Conservation (phyloP, 2,888 invertebrate species). For the Nephrotoma flavescens region DNA sequence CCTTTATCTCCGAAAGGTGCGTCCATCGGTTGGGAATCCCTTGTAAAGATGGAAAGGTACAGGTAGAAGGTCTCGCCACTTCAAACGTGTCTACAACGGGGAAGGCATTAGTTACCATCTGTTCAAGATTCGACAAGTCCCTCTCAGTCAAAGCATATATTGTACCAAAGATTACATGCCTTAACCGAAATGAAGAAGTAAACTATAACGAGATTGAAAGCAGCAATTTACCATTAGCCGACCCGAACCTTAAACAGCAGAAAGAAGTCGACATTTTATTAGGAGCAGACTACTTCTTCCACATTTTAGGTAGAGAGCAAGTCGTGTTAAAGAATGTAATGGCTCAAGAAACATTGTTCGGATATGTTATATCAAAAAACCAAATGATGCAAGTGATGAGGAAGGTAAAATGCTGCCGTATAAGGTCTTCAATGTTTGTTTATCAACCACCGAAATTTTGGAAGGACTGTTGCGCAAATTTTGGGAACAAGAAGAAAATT, state of each 20-base stretch:
- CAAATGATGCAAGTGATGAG: too few species aligned
- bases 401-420: too few species aligned
- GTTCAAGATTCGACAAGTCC: neutral
- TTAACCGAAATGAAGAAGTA: neutral
- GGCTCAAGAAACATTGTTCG: too few species aligned
- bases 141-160: neutral
- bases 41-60: neutral
- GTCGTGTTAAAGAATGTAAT: too few species aligned
- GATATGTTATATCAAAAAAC: too few species aligned
- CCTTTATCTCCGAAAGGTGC: slow-evolving; percentile 9
- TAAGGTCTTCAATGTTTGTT: too few species aligned
- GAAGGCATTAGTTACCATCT: neutral
- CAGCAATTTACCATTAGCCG: neutral
- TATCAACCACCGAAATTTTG: too few species aligned
- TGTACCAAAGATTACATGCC: neutral
- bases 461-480: neutral
- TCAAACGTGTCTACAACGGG: neutral
- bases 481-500: slow-evolving; percentile 2
- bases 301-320: neutral
- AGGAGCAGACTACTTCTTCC: neutral
- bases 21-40: slow-evolving; percentile 9
- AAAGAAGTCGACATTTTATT: neutral
- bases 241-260: neutral
- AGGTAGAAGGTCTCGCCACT: neutral
- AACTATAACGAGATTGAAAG: neutral